phyloP scores from a whole-genome alignment of 2,888 invertebrate genomes.

The Ferrisia virgata region DNA sequence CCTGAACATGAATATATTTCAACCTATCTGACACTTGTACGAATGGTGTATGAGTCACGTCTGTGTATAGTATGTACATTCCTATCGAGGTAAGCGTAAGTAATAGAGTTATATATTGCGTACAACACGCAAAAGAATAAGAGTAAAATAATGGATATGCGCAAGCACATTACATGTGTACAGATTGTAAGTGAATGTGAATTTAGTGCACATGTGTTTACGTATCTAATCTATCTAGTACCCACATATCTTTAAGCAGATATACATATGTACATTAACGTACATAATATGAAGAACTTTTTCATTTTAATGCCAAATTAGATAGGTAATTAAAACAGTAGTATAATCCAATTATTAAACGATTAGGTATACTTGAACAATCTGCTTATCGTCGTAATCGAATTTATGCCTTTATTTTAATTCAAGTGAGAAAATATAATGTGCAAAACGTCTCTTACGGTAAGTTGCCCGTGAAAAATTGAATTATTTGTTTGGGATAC shows the following conservation, averaged over 20 bases:
- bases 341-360: background rate
- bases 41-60: constrained; percentile 16
- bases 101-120: background rate
- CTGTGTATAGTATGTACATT: background rate
- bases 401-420: background rate
- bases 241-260: too few relatives aligned
- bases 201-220: too few relatives aligned
- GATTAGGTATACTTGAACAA: background rate
- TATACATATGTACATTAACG: too few relatives aligned
- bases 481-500: background rate
- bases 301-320: background rate
- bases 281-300: background rate
- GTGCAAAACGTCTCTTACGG: background rate
- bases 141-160: too few relatives aligned
- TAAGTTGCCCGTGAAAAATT: background rate
- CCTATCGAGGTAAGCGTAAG: background rate
- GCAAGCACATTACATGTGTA: too few relatives aligned
- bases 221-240: too few relatives aligned
- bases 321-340: background rate
- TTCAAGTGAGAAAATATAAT: background rate
- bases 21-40: background rate
- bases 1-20: constrained; percentile 21
- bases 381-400: background rate
- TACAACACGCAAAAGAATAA: background rate
- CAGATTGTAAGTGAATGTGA: too few relatives aligned